Percentiles rank a stretch among this genome's conserved stretches.
Conservation (phyloP, 2,797 vertebrate genomes). For the Hylomyscus alleni region DNA sequence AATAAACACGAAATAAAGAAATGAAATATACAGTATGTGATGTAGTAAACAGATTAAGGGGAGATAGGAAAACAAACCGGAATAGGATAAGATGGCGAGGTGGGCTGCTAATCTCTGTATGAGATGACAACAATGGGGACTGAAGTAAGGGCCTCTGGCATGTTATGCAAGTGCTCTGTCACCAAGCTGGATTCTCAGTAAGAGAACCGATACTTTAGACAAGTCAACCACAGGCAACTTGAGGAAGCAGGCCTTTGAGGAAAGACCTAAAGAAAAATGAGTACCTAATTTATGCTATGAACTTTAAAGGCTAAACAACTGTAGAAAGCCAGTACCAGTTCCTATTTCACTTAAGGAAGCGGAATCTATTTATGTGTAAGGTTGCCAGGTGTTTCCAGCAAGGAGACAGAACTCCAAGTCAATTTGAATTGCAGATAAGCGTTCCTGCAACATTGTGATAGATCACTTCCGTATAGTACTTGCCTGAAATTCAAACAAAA, state of each 20-base stretch:
- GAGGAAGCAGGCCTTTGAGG: not conserved
- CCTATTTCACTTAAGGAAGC: not conserved
- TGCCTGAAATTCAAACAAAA: not conserved
- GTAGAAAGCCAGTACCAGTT: not conserved
- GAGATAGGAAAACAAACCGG: not conserved
- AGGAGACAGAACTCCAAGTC: not conserved
- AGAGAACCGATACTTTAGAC: not conserved
- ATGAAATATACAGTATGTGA: not conserved
- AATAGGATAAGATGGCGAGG: too few relatives aligned
- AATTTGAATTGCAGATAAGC: constrained; percentile 21
- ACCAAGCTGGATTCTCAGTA: not conserved
- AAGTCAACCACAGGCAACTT: not conserved
- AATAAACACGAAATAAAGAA: not conserved
- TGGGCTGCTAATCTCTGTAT: not conserved
- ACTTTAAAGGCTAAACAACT: not conserved
- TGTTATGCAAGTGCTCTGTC: too few relatives aligned
- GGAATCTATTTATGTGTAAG: not conserved
- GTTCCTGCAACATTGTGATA: not conserved
- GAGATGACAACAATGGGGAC: not conserved
- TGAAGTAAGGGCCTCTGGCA: not conserved
- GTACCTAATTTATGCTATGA: not conserved
- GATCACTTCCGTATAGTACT: not conserved
- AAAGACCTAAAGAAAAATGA: constrained; percentile 25
- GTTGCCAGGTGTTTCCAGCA: not conserved
- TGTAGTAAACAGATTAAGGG: not conserved